Evolutionary conservation across 2,888 invertebrate genomes (phyloP).

Genomic region (Pimpla rufipes): DNA sequence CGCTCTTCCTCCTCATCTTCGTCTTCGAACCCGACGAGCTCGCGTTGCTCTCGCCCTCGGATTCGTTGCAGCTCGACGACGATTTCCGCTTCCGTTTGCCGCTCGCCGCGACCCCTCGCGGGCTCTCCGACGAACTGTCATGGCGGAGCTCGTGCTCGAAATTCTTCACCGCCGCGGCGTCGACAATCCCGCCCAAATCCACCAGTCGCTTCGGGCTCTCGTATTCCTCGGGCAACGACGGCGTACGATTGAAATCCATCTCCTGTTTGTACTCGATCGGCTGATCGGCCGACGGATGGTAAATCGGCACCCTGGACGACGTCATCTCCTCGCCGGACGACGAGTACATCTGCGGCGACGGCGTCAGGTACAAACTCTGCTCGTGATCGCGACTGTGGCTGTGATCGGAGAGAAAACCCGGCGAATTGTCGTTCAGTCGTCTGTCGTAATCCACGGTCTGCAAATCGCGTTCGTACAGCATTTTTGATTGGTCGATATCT

Average conservation of each 20-base stretch:
- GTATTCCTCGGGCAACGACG: conserved; percentile 40
- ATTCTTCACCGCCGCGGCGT: conserved; percentile 21
- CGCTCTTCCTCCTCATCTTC: conserved; percentile 88
- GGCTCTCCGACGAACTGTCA: conserved; percentile 7
- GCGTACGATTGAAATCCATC: conserved; percentile 51
- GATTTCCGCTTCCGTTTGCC: conserved; percentile 76
- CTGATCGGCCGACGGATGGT: conserved; percentile 62
- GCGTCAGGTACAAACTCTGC: conserved; percentile 75
- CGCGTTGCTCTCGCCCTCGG: conserved; percentile 79
- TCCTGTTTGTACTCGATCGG: conserved; percentile 70
- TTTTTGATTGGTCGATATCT: too few relatives aligned
- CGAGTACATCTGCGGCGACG: conserved; percentile 74
- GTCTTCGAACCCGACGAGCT: conserved; percentile 84
- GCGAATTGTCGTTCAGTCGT: conserved; percentile 75
- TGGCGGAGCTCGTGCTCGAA: conserved; percentile 43
- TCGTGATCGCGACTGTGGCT: conserved; percentile 79
- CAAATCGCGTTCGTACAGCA: conserved; percentile 72
- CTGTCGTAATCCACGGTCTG: conserved; percentile 74
- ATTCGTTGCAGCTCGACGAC: conserved; percentile 73
- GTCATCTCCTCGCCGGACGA: conserved; percentile 75
- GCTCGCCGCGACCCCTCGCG: not conserved
- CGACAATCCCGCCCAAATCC: conserved; percentile 30
- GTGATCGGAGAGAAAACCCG: conserved; percentile 78
- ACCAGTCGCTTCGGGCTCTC: conserved; percentile 50
- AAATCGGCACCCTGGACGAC: conserved; percentile 55